Evolutionary conservation across 2,888 invertebrate genomes (phyloP).

Genomic region (Thalpophila matura): DNA sequence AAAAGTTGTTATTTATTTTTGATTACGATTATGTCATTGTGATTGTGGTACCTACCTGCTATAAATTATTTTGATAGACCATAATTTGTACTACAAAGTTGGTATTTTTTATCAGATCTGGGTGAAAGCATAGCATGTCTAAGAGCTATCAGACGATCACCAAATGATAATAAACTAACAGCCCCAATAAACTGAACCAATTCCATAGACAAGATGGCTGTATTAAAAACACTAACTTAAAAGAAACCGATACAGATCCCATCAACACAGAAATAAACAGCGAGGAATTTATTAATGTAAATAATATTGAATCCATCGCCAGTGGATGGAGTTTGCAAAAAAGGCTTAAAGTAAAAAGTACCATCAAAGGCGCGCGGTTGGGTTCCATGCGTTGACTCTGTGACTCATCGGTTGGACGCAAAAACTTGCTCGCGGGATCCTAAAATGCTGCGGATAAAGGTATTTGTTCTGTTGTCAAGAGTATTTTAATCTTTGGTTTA

Average conservation of each 20-base stretch:
- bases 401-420: constrained; percentile 80
- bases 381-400: constrained; percentile 78
- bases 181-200: constrained; percentile 17
- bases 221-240: constrained; percentile 15
- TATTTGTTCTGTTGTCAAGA: constrained; percentile 1
- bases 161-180: not conserved
- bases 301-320: constrained; percentile 63
- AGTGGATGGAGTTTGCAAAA: constrained; percentile 66
- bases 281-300: constrained; percentile 63
- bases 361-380: constrained; percentile 67
- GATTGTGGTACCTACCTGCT: too few species aligned
- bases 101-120: too few species aligned
- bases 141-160: not conserved
- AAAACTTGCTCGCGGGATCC: constrained; percentile 69
- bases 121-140: not conserved
- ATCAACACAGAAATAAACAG: constrained; percentile 37
- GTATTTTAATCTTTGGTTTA: not conserved
- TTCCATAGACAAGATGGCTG: not conserved
- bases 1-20: too few species aligned
- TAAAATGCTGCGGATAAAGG: constrained; percentile 72
- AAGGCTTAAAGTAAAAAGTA: constrained; percentile 67
- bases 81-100: too few species aligned
- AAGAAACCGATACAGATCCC: constrained; percentile 37
- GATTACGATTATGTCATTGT: too few species aligned
- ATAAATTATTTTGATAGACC: too few species aligned